Evolutionary conservation across 2,888 invertebrate species (phyloP), one percentile per base, ranked within the genome.

Genomic region (Gymnoscelis rufifasciata): DNA sequence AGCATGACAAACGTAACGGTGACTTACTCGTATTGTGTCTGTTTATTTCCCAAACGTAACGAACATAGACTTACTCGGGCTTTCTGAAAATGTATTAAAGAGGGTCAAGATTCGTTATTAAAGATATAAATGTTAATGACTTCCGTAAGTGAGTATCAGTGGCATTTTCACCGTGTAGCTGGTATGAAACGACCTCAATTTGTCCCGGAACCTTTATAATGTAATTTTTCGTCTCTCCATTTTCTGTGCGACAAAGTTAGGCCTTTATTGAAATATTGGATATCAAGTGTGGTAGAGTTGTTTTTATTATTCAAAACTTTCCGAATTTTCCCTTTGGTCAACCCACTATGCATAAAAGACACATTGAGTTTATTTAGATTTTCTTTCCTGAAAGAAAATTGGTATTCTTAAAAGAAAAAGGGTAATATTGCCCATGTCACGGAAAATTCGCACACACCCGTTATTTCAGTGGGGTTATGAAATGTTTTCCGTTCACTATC

Each of bases 241-340:
- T 84, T 81, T 80, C 76, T 78, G 71, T 71, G 52, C 73, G 77
- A 68, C 71, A 81, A 83, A 83, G 74, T 81, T 78, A 69, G 71
- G 71, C 73, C 67, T 71, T 80, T 83, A 84, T 87, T 83, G 83
- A 83, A 86, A 84, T 83, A 86, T 84, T 80, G 82, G 80, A 84
- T 86, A 80, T 86, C 83, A 80, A 86, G 79, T 79, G 70, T 77
- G 78, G 76, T 74, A 58, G 72, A 79, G 72, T 78, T 82, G 78
- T 79, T 80, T 81, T 78, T 81, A 75, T 81, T 78, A 76, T 79
- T 79, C 74, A 73, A 81, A 82, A 78, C 67, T 82, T 78, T 68
- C 59, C 57, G 57, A 66, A 65, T 70, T 67, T 67, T 65, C 64
- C 57, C 60, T 63, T 57, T 62, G 64, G 57, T 48, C 62, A 47